Conservation (phyloP, 2,113 vertebrate species). For the Madoqua kirkii region DNA sequence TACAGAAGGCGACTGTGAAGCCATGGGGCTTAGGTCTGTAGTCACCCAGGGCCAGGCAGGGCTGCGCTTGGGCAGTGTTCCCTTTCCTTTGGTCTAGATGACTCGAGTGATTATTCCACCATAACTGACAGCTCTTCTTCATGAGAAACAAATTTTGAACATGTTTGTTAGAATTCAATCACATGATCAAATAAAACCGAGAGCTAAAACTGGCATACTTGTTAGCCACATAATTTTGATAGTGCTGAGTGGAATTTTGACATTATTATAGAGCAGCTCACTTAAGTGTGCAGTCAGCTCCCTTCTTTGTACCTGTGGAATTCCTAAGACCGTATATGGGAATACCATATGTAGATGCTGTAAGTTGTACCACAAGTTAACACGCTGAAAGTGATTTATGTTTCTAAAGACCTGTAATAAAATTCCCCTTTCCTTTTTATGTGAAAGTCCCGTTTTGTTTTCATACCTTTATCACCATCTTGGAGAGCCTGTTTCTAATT, state of each 20-base stretch:
- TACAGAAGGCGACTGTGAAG: not conserved
- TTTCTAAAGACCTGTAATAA: not conserved
- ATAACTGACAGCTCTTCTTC: not conserved
- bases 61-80: not conserved
- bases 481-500: not conserved
- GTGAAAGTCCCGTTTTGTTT: not conserved
- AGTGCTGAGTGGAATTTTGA: not conserved
- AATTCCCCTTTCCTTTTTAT: not conserved
- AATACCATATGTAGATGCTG: not conserved
- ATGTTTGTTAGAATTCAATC: not conserved
- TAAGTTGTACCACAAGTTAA: not conserved
- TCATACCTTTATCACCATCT: not conserved
- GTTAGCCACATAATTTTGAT: not conserved
- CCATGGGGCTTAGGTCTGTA: fast-evolving
- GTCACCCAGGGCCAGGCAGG: not conserved
- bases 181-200: not conserved
- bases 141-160: not conserved
- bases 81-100: not conserved
- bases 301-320: not conserved
- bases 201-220: not conserved
- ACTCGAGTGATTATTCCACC: not conserved
- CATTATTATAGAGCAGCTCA: not conserved
- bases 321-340: not conserved
- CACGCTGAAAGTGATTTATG: not conserved
- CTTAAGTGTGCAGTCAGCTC: not conserved